A percentile compares a stretch with the other conserved stretches of the same genome.
Conservation (phyloP, 2,797 vertebrate genomes). For the Avahi laniger region DNA sequence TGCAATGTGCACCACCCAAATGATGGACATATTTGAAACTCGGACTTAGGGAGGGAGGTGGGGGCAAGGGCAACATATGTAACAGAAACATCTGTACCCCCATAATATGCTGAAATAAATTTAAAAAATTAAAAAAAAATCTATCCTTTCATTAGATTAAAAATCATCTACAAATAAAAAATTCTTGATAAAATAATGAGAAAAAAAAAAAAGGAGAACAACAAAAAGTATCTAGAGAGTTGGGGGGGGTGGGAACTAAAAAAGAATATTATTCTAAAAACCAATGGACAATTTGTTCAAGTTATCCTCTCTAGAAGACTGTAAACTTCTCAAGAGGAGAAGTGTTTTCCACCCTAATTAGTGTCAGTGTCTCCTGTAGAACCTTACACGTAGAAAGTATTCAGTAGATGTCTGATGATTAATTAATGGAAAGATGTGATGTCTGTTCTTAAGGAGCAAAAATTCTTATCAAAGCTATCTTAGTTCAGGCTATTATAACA, state of each 20-base stretch:
- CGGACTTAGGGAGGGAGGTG: too few species aligned
- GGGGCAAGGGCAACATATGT: too few species aligned
- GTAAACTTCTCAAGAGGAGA: not conserved
- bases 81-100: too few species aligned
- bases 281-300: not conserved
- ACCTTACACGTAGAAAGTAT: not conserved
- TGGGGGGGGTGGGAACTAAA: not conserved
- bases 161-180: too few species aligned
- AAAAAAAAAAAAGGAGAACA: not conserved
- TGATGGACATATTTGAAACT: too few species aligned
- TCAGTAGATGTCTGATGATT: not conserved
- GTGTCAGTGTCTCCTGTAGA: not conserved
- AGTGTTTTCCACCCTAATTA: not conserved
- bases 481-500: not conserved
- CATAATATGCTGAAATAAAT: too few species aligned
- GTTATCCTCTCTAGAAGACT: not conserved
- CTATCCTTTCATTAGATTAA: too few species aligned
- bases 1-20: too few species aligned
- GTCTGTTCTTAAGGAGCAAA: conserved; percentile 3
- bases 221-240: not conserved
- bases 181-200: too few species aligned
- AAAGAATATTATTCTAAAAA: conserved; percentile 17
- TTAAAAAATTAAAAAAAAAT: too few species aligned
- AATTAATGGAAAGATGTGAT: not conserved
- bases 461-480: not conserved